Base-by-base conservation (phyloP, 2,113 vertebrate species). In the Leptosomus discolor region DNA sequence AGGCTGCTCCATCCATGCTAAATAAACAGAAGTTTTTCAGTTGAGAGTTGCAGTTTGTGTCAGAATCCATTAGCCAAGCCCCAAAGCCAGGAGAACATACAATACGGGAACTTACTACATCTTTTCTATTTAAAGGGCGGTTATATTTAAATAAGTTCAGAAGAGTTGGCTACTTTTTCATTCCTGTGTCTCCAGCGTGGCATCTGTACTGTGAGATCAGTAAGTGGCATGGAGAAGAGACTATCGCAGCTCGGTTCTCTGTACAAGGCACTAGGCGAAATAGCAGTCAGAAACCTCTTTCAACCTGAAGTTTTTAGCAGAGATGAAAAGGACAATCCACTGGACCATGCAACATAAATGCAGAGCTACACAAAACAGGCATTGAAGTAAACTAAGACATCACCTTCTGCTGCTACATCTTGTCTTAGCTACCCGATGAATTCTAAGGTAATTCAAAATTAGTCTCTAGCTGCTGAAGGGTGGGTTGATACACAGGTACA, bases 1-100 rank as follows among this genome's bases (percentile, higher is more conserved):
- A 70, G 74, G n/a, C 50, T 67, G 29, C 46, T 91, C 39, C 43
- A 56, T 79, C 82, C 63, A 43, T 58, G 54, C 81, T 82, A 80
- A 82, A 79, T 57, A 82, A 96, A 90, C 53, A 91, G 50, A 65
- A 74, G 12, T 11, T 91, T 97, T 92, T 83, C 58, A 85, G 41
- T 26, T 65, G 50, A 73, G 69, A 71, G 53, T 70, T 92, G 39
- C 50, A 76, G n/a, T 80, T 92, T 90, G 14, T 58, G 41, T 90
- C 89, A 93, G 77, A 85, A 90, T 11, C 67, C 50, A 36, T 83
- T 48, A 88, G 32, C 24, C 46, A 90, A 90, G 26, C 26, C n/a
- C 37, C 74, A 53, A 92, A 76, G 16, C 20, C 57, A 63, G 29
- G 23, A 82, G 6, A 67, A 41, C 0, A 0, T 46, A 20, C 13